Evolutionary conservation across 2,888 invertebrate genomes (phyloP), one percentile per base, ranked within the genome.

Genomic region (Entomobrya proxima): DNA sequence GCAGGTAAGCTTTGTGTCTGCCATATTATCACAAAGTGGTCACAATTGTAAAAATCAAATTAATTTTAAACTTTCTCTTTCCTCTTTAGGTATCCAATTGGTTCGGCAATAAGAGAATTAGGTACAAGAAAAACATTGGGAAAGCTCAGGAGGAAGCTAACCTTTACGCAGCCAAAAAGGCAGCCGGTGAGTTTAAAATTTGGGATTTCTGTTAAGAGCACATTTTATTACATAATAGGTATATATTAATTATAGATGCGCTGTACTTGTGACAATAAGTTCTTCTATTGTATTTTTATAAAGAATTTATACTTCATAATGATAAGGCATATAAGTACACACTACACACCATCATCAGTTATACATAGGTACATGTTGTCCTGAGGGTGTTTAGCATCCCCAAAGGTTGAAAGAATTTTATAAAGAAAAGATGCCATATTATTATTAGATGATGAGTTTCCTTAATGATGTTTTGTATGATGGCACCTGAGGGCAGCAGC

Each of bases 61-160:
- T 61, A 30, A 30, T 11, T 15, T 27, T 52, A 2, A 40, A 21
- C 72, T 75, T 75, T 35, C 30, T 27, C 27, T 21, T 47, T 32
- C 13, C 24, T 72, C 92, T 92, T 9, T 94, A 97, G 96, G 98
- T 98, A 88, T 98, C 98, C 90, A 99, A 99, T 94, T 99, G 99
- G 99, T 99, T 99, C 92, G 99, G 99, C 91, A 99, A 99, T 94
- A 99, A 99, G 93, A 95, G 99, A 92, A 99, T 99, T 93, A 96
- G 99, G 91, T 99, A 99, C 94, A 99, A 99, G 96, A 99, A 99
- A 94, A 99, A 99, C 93, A 99, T 99, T 91, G 98, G 98, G 91
- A 99, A 99, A 93, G 98, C 98, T 84, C 98, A 99, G 93, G 99
- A 99, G 93, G 99, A 99, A 93, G 99, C 99, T 85, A 98, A 98